Conservation (phyloP, 2,797 vertebrate species). For the Galaxias olidus region DNA sequence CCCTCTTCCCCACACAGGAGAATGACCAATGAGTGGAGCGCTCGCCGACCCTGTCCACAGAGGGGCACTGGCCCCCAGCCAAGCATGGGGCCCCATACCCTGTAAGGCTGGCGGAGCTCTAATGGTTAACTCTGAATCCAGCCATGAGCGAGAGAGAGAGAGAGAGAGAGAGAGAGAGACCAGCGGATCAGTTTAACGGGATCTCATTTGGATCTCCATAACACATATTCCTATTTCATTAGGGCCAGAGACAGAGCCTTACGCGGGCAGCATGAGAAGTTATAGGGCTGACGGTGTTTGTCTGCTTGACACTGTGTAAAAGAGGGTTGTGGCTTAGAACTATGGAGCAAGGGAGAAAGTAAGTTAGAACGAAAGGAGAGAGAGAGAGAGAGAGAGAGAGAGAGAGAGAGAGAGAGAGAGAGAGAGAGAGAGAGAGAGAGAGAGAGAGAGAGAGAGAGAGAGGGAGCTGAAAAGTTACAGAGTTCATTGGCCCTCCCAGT, state of each 20-base stretch:
- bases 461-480: constrained; percentile 39
- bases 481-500: constrained; percentile 57
- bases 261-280: constrained; percentile 59
- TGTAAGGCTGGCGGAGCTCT: constrained; percentile 66
- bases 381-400: constrained; percentile 6
- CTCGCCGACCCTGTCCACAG: constrained; percentile 62
- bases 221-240: constrained; percentile 69
- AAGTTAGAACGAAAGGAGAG: not conserved
- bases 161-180: constrained; percentile 23
- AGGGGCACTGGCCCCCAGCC: constrained; percentile 65
- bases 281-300: constrained; percentile 70
- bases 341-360: constrained; percentile 17
- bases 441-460: constrained; percentile 43
- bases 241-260: constrained; percentile 62
- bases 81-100: constrained; percentile 52
- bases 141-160: constrained; percentile 32
- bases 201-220: constrained; percentile 68
- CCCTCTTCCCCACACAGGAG: constrained; percentile 51
- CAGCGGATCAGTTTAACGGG: constrained; percentile 47
- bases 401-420: constrained; percentile 48
- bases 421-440: constrained; percentile 13
- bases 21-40: constrained; percentile 60
- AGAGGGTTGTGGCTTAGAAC: constrained; percentile 52
- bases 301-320: constrained; percentile 73
- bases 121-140: constrained; percentile 68